Base-by-base conservation (phyloP, 2,888 invertebrate genomes). In the Vesta saturnalis region DNA sequence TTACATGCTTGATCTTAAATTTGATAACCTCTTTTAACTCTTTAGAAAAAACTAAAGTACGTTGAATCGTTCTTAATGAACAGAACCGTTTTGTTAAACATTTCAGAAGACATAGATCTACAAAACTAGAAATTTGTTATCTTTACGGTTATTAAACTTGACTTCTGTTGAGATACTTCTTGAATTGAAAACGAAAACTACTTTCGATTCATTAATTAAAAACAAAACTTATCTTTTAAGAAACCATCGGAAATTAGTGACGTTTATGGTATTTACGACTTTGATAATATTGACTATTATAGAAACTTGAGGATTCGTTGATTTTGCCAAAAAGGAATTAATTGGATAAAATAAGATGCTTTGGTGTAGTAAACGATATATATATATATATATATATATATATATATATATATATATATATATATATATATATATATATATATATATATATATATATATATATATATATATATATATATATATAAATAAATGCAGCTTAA, bases 41-140 rank as follows among this genome's bases (percentile, higher is more conserved):
- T n/a, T n/a, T n/a, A n/a, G n/a, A n/a, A n/a, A n/a, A n/a, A n/a
- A n/a, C n/a, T n/a, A n/a, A n/a, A n/a, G n/a, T n/a, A n/a, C n/a
- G n/a, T n/a, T n/a, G n/a, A n/a, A n/a, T n/a, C n/a, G n/a, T n/a
- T n/a, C n/a, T n/a, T n/a, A n/a, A n/a, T n/a, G n/a, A 63, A 73
- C 71, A 74, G 75, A 73, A 75, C 71, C 70, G 49, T 54, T 65
- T 65, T 60, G 65, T 63, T 60, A 65, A n/a, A 60, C 65, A 65
- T 60, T 60, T 64, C 19, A 23, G 61, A 54, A 16, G 18, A 66
- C 60, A 66, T 60, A 57, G 43, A 43, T 67, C 52, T n/a, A 30
- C 19, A 30, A 18, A 16, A 10, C 15, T 22, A 47, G 35, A 16
- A 60, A 56, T 19, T 55, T 18, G 64, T 68, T 68, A 68, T 68